Evolutionary conservation across 2,113 vertebrate species (phyloP), one percentile per base, ranked within the genome.

Genomic region (Diadophis punctatus): DNA sequence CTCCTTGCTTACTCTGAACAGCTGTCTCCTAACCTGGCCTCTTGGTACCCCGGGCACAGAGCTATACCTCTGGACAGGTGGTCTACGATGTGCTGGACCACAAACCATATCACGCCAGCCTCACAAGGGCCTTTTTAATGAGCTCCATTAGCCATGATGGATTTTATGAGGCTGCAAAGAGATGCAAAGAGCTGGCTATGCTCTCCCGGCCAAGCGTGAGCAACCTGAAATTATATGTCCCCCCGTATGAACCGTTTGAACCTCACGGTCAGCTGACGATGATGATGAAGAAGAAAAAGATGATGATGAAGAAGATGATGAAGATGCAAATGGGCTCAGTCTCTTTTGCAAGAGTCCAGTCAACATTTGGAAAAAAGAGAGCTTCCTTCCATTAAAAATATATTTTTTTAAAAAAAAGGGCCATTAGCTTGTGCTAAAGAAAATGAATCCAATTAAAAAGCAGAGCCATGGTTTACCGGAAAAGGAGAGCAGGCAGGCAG

Each of bases 351-450:
- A 80, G 85, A 89, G 87, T 87, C 86, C 2, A 87, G 27, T 87
- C 2, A 1, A 63, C 3, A 92, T 92, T 30, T 93, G 53, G 95
- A 95, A 93, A 56, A 0, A 0, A 68, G 53, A 49, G 68, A 85
- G 30, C 93, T 89, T 74, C 6, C 55, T 89, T 93, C 43, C 85
- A 91, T 91, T 86, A n/a, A n/a, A n/a, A n/a, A n/a, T n/a, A n/a
- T n/a, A n/a, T n/a, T n/a, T n/a, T n/a, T n/a, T n/a, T n/a, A n/a
- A n/a, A n/a, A n/a, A n/a, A 46, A 92, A 22, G 49, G 92, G 4
- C 48, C 63, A 91, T 93, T 94, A 88, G 23, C 0, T 84, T 90
- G n/a, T 39, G 56, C 11, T 58, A 92, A 34, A 2, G 85, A 89
- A 91, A 55, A 8, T 18, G 48, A 84, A 74, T 39, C 51, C 60